Evolutionary conservation across 2,113 vertebrate species (phyloP), one percentile per base, ranked within the genome.

Genomic region (Hystrix cristata): DNA sequence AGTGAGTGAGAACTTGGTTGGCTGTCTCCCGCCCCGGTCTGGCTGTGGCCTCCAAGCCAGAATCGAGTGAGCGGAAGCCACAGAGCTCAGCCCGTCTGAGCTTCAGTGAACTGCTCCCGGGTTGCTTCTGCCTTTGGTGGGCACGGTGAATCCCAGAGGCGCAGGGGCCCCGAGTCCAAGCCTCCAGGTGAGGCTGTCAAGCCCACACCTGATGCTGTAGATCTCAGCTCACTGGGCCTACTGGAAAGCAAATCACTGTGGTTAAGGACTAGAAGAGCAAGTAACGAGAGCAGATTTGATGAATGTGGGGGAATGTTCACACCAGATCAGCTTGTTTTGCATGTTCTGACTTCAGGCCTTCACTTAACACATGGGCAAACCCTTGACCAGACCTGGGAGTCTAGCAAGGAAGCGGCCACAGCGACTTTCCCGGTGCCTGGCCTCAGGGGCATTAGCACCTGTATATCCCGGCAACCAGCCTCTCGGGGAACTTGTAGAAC

Each of bases 81-180:
- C 14, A n/a, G 4, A 8, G 51, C 55, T 53, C 2, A 27, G 46
- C 27, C 76, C 51, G 10, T 27, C 85, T 23, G 34, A 57, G 85
- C 64, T 7, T 14, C 4, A 0, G 0, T 3, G 51, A 46, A 12
- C 31, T 65, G 64, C n/a, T n/a, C 29, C 14, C 5, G 14, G 53
- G 25, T 29, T 83, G 10, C 14, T 57, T 83, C 90, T 43, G 34
- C 34, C 88, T 53, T 53, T 62, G 8, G 25, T 10, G 13, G 31
- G 31, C 81, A 1, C 27, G 1, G 31, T 38, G 67, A 38, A 21
- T 71, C 67, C 34, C 7, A 21, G n/a, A 34, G 31, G 55, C 6
- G 6, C 14, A 23, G 19, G 19, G n/a, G n/a, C 83, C 29, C 27
- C 14, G 12, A 3, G n/a, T 7, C 74, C 43, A 31, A 25, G 14